Base-by-base conservation (phyloP, 2,888 invertebrate genomes). In the Phrixothrix hirtus region DNA sequence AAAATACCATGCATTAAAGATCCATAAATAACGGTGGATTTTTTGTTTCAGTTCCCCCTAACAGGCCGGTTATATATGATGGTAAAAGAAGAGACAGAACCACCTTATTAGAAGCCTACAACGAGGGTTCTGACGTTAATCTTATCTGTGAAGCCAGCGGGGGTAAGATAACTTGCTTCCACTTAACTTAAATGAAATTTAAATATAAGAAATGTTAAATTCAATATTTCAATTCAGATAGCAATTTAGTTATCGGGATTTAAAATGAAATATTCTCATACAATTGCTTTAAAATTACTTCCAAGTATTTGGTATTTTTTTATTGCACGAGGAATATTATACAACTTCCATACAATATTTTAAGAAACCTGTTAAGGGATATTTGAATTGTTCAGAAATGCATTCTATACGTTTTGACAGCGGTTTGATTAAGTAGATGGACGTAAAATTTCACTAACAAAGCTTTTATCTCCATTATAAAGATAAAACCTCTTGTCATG, bases 71-170 rank as follows among this genome's bases (percentile, higher is more conserved):
- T 66, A 92, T 92, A 76, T 88, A 85, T 73, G 91, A 92, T 70
- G 86, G 86, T 35, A 86, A 86, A 67, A 81, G 86, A 67, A 82
- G 88, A 72, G 89, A 91, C 70, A 81, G 85, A 68, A 83, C 87
- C 61, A 85, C 85, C 71, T 77, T 87, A 61, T 83, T 89, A 62
- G 89, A 90, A 72, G 87, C 89, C 14, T 92, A 91, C 77, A 92
- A 91, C 73, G 92, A 93, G 77, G 92, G 92, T 25, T 85, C 86
- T 56, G 87, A 90, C 70, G 87, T 93, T 39, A 82, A 86, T 66
- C 82, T 93, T 59, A 84, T 88, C 68, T 92, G 92, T 70, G 89
- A 90, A 81, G 89, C 89, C 7, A 83, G 83, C 63, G 91, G 90
- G 77, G 92, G 92, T 87, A 80, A 81, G 79, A 72, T 38, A 49